phyloP scores from a whole-genome alignment of 2,888 invertebrate species.

The Amaurobius ferox region DNA sequence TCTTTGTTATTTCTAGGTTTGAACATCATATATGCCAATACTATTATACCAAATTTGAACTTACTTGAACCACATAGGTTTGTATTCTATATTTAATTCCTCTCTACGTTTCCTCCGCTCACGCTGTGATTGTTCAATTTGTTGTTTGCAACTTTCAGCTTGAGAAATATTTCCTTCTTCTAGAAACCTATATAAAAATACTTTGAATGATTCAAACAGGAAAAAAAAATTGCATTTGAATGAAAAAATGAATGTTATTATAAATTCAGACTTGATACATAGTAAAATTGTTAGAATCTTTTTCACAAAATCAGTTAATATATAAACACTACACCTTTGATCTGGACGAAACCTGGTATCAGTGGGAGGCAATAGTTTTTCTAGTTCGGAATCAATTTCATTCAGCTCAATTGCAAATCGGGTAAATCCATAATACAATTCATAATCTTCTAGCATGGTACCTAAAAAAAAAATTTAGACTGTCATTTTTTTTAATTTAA shows the following conservation, averaged over 20 bases:
- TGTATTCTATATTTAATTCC: slow-evolving; percentile 79
- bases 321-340: slow-evolving; percentile 80
- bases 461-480: slow-evolving; percentile 78
- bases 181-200: slow-evolving; percentile 80
- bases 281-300: no score
- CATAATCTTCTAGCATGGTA: slow-evolving; percentile 87
- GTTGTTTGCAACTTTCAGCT: slow-evolving; percentile 85
- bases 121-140: slow-evolving; percentile 86
- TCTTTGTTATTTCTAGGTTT: neutral
- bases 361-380: slow-evolving; percentile 83
- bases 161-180: slow-evolving; percentile 86
- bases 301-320: neutral
- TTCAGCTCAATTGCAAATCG: slow-evolving; percentile 90
- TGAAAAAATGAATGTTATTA: neutral
- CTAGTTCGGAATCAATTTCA: slow-evolving; percentile 83
- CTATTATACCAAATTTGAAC: slow-evolving; percentile 37
- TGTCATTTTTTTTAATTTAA: no score
- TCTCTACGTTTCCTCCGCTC: slow-evolving; percentile 83
- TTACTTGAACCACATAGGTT: slow-evolving; percentile 83
- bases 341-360: slow-evolving; percentile 89
- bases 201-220: slow-evolving; percentile 12
- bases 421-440: slow-evolving; percentile 89
- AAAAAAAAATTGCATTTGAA: neutral
- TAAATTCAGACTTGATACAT: no score
- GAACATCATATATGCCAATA: neutral